These are phyloP conservation scores for Notamacropus eugenii DNA, from an alignment of 2,797 vertebrate species.

Conservation along the genomic window DNA sequence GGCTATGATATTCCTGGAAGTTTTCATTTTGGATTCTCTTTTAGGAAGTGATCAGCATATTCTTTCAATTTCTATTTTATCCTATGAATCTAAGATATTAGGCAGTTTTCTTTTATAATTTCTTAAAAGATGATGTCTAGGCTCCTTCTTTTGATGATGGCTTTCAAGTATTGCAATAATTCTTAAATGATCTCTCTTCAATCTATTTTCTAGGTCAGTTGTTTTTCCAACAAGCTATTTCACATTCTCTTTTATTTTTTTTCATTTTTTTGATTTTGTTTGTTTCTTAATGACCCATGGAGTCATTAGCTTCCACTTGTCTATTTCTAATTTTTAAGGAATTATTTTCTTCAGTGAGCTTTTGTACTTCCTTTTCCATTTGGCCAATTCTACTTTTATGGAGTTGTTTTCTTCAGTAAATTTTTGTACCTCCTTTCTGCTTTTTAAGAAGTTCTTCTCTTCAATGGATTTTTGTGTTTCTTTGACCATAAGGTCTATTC, in stretches of 20 bases:
- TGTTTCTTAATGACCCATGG: too few relatives aligned
- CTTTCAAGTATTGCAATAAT: neutral
- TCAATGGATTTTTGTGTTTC: neutral
- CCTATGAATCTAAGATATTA: neutral
- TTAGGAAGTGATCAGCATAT: neutral
- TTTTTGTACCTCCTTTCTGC: too few relatives aligned
- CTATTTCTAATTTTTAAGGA: neutral
- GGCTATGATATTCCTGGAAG: neutral
- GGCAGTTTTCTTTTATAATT: neutral
- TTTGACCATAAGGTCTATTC: neutral
- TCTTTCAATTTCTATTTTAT: too few relatives aligned
- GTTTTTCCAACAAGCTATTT: neutral
- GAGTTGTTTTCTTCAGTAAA: neutral
- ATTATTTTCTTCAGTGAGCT: neutral
- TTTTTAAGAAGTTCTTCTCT: neutral
- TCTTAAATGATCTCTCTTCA: neutral
- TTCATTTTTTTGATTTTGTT: neutral
- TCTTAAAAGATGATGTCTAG: neutral
- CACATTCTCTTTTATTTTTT: neutral
- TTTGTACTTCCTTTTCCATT: neutral
- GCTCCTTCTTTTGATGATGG: neutral
- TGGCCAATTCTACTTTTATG: too few relatives aligned
- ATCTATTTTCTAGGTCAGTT: neutral
- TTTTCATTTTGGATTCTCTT: neutral
- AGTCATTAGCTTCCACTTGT: neutral